Percentiles rank a stretch among this genome's conserved stretches.
These are phyloP conservation scores for Piezodorus guildinii DNA, from an alignment of 1,140 invertebrate genomes.

Conservation along the genomic window DNA sequence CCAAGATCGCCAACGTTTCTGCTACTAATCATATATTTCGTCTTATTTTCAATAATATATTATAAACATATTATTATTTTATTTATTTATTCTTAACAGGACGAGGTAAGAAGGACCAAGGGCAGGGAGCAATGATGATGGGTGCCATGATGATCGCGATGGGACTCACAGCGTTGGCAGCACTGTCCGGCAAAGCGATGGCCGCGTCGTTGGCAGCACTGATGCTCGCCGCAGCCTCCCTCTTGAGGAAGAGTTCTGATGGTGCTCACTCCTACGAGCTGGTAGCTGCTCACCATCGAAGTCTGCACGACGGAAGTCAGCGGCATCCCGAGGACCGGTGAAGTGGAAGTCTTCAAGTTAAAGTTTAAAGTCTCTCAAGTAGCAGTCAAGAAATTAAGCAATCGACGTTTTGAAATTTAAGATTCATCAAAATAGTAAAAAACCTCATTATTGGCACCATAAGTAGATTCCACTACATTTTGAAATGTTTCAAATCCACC, in stretches of 20 bases:
- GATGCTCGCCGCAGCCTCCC: conserved; percentile 60
- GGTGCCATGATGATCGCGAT: conserved; percentile 54
- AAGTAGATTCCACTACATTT: too few species aligned
- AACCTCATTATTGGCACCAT: too few species aligned
- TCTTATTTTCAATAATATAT: too few species aligned
- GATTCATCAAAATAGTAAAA: too few species aligned
- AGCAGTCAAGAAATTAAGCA: too few species aligned
- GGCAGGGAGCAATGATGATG: conserved; percentile 37
- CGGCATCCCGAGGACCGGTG: background rate
- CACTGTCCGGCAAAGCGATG: conserved; percentile 66
- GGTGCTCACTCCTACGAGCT: background rate
- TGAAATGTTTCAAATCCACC: too few species aligned
- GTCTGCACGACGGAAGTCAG: background rate
- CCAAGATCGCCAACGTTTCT: too few species aligned
- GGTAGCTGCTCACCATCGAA: conserved; percentile 11
- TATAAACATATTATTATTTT: too few species aligned
- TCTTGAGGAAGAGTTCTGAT: conserved; percentile 52
- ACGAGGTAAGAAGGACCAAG: conserved; percentile 29
- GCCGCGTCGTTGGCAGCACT: conserved; percentile 69
- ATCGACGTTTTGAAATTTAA: too few species aligned
- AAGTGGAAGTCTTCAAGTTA: too few species aligned
- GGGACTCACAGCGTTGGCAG: conserved; percentile 56
- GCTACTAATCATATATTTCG: too few species aligned
- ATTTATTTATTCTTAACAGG: conserved; percentile 16
- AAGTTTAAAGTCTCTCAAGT: too few species aligned